phyloP scores from a whole-genome alignment of 2,888 invertebrate genomes.

The Lasioglossum oenotherae region DNA sequence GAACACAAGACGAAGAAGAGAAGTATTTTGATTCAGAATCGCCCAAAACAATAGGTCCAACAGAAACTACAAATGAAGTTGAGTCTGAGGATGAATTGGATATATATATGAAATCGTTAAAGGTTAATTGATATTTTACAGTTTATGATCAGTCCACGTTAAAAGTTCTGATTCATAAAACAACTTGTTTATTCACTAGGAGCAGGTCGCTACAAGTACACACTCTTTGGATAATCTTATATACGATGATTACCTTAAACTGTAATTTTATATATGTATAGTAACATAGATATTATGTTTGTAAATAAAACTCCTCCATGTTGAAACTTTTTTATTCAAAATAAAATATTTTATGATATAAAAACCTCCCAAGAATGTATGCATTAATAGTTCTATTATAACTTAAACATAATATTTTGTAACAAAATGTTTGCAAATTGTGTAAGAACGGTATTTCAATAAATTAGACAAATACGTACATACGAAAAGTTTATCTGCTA shows the following conservation, averaged over 20 bases:
- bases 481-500: conserved; percentile 7
- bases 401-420: not conserved
- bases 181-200: conserved; percentile 76
- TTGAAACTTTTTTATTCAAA: not conserved
- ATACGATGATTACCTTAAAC: conserved; percentile 36
- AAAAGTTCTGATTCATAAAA: conserved; percentile 65
- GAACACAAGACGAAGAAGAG: conserved; percentile 94
- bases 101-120: conserved; percentile 87
- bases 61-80: conserved; percentile 69
- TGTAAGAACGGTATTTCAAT: not conserved
- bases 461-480: conserved; percentile 2
- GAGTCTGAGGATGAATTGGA: conserved; percentile 89
- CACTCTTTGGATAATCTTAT: conserved; percentile 63
- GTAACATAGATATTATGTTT: conserved; percentile 32
- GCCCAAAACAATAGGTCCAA: conserved; percentile 85
- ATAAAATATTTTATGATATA: not conserved
- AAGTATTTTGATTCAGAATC: conserved; percentile 95
- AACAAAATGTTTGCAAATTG: not conserved
- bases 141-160: conserved; percentile 58
- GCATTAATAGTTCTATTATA: not conserved
- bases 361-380: not conserved
- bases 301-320: conserved; percentile 37
- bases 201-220: conserved; percentile 61
- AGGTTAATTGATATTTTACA: conserved; percentile 78
- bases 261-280: conserved; percentile 49